Percentiles rank a stretch among this genome's conserved stretches.
These are phyloP conservation scores for Tretioscincus oriximinensis DNA, from an alignment of 2,113 vertebrate genomes.

Conservation along the genomic window DNA sequence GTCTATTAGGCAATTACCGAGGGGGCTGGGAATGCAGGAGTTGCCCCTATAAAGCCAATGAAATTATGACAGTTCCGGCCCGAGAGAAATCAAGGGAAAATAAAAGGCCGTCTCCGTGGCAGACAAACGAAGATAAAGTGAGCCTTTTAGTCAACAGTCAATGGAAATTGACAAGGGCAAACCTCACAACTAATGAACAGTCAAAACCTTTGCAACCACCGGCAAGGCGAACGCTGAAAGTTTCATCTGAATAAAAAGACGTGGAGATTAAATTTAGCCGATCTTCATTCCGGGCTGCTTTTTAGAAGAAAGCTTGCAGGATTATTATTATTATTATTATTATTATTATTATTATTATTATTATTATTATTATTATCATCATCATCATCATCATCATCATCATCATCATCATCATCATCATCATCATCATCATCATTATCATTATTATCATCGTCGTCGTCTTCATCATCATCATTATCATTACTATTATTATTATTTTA, in stretches of 20 bases:
- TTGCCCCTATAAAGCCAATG: conserved; percentile 69
- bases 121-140: conserved; percentile 99
- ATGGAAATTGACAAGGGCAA: conserved; percentile 86
- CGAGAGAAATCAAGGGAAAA: conserved; percentile 78
- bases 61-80: conserved; percentile 80
- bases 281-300: background rate
- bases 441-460: too few species aligned
- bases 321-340: background rate
- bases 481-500: too few species aligned
- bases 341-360: too few species aligned
- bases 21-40: conserved; percentile 61
- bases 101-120: conserved; percentile 79
- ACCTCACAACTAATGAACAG: conserved; percentile 87
- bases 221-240: conserved; percentile 55
- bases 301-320: conserved; percentile 33
- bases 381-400: too few species aligned
- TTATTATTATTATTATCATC: too few species aligned
- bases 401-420: too few species aligned
- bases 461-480: too few species aligned
- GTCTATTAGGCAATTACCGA: conserved; percentile 70
- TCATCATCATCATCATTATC: too few species aligned
- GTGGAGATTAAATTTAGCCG: conserved; percentile 68
- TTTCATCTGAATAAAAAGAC: conserved; percentile 70
- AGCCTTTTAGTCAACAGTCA: conserved; percentile 82
- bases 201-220: conserved; percentile 75